These are phyloP conservation scores for Palythoa heliodiscus DNA, from an alignment of 92 coral and sea anemone genomes.

Conservation along the genomic window DNA sequence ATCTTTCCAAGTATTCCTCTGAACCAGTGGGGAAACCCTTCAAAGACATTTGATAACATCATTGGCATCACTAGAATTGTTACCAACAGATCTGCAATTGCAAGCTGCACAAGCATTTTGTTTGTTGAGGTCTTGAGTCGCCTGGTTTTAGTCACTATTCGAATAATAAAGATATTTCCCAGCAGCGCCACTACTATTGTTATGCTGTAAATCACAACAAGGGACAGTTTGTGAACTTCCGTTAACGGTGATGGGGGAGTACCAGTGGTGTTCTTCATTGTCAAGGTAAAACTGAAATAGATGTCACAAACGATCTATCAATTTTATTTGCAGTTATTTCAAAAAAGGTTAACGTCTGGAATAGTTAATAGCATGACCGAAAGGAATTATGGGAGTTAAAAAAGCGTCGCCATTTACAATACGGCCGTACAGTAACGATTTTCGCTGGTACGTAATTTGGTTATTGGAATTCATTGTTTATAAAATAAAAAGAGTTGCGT, in stretches of 20 bases:
- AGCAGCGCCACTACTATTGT: constrained; percentile 14
- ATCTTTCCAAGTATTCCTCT: constrained; percentile 71
- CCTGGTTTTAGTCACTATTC: constrained; percentile 66
- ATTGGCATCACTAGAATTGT: constrained; percentile 63
- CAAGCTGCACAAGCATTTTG: constrained; percentile 74
- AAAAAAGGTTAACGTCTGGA: too few species aligned
- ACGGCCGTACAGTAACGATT: too few species aligned
- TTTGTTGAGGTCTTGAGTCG: constrained; percentile 69
- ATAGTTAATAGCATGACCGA: too few species aligned
- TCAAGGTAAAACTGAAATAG: background rate
- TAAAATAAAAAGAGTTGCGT: too few species aligned
- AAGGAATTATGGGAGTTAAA: too few species aligned
- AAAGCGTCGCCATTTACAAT: too few species aligned
- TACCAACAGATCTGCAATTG: constrained; percentile 78
- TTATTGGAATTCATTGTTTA: too few species aligned
- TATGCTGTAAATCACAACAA: background rate
- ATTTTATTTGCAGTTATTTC: too few species aligned
- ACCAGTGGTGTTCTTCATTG: constrained; percentile 20
- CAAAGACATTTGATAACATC: constrained; percentile 54
- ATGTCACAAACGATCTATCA: background rate
- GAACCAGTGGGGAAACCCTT: constrained; percentile 67
- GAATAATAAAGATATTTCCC: constrained; percentile 72
- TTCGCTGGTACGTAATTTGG: too few species aligned
- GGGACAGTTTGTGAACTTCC: background rate
- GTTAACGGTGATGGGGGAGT: background rate